Conservation (phyloP, 2,113 vertebrate genomes). For the Bubo scandiacus region DNA sequence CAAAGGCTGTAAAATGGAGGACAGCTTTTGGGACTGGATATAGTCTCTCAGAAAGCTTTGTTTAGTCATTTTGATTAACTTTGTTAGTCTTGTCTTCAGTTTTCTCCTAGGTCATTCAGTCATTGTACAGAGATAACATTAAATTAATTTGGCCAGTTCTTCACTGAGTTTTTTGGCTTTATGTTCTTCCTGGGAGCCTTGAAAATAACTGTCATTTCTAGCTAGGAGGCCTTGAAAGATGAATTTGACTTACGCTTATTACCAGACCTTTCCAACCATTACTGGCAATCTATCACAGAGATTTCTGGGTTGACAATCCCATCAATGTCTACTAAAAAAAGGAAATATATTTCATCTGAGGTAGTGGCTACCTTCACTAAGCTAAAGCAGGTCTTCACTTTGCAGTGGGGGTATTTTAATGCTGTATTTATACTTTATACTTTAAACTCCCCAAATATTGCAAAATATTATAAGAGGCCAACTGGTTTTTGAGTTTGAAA, state of each 20-base stretch:
- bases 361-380: background rate
- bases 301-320: background rate
- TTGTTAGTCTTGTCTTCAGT: background rate
- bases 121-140: background rate
- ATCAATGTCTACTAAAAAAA: background rate
- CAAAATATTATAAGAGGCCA: background rate
- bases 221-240: background rate
- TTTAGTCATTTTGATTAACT: background rate
- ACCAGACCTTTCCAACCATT: background rate
- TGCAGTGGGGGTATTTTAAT: background rate
- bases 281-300: background rate
- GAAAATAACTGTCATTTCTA: background rate
- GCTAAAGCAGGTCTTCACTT: background rate
- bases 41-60: background rate
- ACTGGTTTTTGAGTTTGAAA: background rate
- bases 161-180: background rate
- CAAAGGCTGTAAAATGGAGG: background rate
- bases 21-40: background rate
- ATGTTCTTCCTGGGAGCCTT: background rate
- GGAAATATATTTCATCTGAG: background rate
- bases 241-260: background rate
- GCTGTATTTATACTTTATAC: background rate
- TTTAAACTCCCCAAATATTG: background rate
- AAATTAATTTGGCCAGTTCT: background rate
- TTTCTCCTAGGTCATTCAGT: background rate